phyloP scores from a whole-genome alignment of 2,113 vertebrate genomes.

The Varanus komodoensis region DNA sequence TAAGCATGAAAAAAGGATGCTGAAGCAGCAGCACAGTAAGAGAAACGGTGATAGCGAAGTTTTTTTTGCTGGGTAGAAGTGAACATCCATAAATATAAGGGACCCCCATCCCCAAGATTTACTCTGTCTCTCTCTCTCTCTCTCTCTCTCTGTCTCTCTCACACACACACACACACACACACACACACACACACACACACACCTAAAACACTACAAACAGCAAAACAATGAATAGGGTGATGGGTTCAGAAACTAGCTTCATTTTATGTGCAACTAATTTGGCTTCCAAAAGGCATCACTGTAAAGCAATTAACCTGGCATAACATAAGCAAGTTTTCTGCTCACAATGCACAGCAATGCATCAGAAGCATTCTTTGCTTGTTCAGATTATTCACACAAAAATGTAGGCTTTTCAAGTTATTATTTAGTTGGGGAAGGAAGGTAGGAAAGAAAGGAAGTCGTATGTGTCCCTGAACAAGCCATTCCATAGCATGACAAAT shows the following conservation, averaged over 20 bases:
- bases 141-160: too few relatives aligned
- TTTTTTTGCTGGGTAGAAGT: too few relatives aligned
- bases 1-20: neutral
- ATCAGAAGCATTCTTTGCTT: neutral
- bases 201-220: neutral
- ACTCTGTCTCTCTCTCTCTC: neutral
- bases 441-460: neutral
- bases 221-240: neutral
- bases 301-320: neutral
- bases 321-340: neutral
- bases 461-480: neutral
- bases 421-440: constrained; percentile 6
- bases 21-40: neutral
- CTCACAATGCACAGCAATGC: neutral
- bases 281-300: neutral
- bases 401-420: neutral
- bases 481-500: constrained; percentile 56
- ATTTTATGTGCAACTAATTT: neutral
- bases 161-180: neutral
- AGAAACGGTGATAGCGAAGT: neutral
- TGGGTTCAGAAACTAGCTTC: neutral
- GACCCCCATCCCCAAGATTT: neutral
- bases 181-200: neutral
- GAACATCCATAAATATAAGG: neutral
- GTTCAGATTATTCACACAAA: neutral